Percentiles rank a stretch among this genome's conserved stretches.
phyloP scores from a whole-genome alignment of 2,113 vertebrate species.

The Corapipo altera region DNA sequence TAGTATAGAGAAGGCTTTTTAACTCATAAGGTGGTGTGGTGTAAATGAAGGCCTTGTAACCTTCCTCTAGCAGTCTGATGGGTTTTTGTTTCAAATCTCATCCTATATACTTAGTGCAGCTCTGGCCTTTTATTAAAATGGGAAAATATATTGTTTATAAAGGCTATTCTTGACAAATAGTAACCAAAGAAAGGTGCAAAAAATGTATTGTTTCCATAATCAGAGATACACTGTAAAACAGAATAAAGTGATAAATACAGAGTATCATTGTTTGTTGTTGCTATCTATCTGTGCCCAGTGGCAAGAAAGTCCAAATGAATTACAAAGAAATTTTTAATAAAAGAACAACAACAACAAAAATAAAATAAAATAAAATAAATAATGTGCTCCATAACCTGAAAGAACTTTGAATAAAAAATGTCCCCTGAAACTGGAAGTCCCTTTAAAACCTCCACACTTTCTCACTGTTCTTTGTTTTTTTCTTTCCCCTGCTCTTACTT shows the following conservation, averaged over 20 bases:
- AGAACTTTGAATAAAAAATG: constrained; percentile 58
- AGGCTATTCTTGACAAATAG: constrained; percentile 59
- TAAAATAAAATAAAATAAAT: not conserved
- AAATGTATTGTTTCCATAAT: constrained; percentile 75
- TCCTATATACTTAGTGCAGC: constrained; percentile 31
- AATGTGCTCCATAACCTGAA: constrained; percentile 41
- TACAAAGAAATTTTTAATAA: constrained; percentile 72
- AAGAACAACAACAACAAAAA: constrained; percentile 1
- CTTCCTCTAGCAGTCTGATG: not conserved
- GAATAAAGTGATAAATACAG: constrained; percentile 72
- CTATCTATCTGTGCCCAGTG: constrained; percentile 64
- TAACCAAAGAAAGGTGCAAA: constrained; percentile 65
- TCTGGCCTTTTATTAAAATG: constrained; percentile 76
- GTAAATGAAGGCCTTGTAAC: constrained; percentile 15
- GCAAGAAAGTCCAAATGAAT: constrained; percentile 61
- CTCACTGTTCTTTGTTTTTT: not conserved
- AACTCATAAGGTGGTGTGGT: not conserved
- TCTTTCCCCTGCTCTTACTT: constrained; percentile 21
- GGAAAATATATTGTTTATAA: constrained; percentile 75
- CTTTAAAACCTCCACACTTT: constrained; percentile 18
- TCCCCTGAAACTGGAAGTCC: constrained; percentile 40
- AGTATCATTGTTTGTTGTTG: constrained; percentile 60
- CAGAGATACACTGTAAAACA: constrained; percentile 42
- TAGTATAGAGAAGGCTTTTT: not conserved
- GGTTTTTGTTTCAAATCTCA: constrained; percentile 27